Evolutionary conservation across 2,888 invertebrate species (phyloP).

Genomic region (Marronus borbonicus): DNA sequence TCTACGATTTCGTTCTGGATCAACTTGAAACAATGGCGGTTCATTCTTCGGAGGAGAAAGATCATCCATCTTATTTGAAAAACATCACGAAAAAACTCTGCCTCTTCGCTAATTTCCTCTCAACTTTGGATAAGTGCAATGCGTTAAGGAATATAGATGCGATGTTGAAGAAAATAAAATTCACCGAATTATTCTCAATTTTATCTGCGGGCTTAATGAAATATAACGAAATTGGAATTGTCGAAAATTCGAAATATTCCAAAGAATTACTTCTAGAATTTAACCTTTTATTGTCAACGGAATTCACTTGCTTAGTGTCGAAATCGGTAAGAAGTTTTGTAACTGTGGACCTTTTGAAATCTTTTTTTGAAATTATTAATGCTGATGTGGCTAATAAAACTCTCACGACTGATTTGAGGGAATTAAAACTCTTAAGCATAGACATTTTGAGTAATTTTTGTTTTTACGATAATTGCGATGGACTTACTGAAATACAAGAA

Average conservation of each 20-base stretch:
- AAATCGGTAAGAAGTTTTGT: conserved; percentile 39
- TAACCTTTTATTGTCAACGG: conserved; percentile 51
- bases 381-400: conserved; percentile 42
- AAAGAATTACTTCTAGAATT: conserved; percentile 49
- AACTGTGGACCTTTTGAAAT: conserved; percentile 51
- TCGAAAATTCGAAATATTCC: neutral
- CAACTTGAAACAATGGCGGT: neutral
- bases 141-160: conserved; percentile 50
- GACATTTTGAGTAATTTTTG: conserved; percentile 61
- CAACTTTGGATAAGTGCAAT: conserved; percentile 52
- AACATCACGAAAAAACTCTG: neutral
- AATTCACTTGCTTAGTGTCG: conserved; percentile 47
- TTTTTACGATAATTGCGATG: conserved; percentile 56
- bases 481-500: conserved; percentile 57
- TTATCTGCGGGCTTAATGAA: conserved; percentile 53
- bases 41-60: neutral
- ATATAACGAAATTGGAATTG: neutral
- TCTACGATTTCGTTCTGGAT: neutral
- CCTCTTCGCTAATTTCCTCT: conserved; percentile 54
- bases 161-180: conserved; percentile 23
- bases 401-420: conserved; percentile 56
- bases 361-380: conserved; percentile 54
- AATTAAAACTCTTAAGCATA: conserved; percentile 44
- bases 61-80: neutral
- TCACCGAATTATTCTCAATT: conserved; percentile 56